Base-by-base conservation (phyloP, 1,140 invertebrate genomes). In the Hyphantria cunea region DNA sequence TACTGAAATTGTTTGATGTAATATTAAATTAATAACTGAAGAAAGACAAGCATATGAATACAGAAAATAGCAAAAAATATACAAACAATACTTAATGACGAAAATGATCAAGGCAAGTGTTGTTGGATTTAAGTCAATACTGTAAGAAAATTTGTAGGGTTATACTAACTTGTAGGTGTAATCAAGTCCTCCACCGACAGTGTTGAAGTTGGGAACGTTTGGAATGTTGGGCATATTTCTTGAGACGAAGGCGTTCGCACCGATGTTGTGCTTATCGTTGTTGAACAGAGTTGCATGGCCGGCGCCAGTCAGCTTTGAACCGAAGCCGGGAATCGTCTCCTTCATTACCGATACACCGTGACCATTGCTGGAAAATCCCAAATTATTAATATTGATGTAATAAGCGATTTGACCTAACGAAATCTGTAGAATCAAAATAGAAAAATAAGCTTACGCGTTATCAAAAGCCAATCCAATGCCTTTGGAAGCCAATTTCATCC, bases 261-360 rank as follows among this genome's bases (percentile, higher is more conserved):
- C 54, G 6, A 85, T 33, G 15, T 82, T 71, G 11, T 85, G 76
- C 44, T 77, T 58, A 49, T 76, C 71, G n/a, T 74, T 79, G 64
- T 83, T 65, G 14, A 83, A 65, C 0, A 85, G 39, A 51, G 76
- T 82, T 0, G 75, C 7, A 10, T 69, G 73, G 2, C 72, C 82
- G 0, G 80, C 72, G 1, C 68, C 80, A 0, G 76, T 75, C 11
- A 82, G 42, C 48, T 75, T 72, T 41, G 78, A 47, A 1, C 68
- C 80, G 17, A 78, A 69, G 33, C 58, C 52, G 5, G 78, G 76
- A 0, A 81, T 68, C 2, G 54, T 72, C 0, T 70, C 75, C 39
- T 55, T 44, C 0, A 72, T 72, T 1, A 82, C 33, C 11, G 60
- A 70, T 0, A 77, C 39, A 0, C 75, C 64, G 47, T 69, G 63